Base-by-base conservation (phyloP, 2,888 invertebrate species). In the Yponomeuta malinellus region DNA sequence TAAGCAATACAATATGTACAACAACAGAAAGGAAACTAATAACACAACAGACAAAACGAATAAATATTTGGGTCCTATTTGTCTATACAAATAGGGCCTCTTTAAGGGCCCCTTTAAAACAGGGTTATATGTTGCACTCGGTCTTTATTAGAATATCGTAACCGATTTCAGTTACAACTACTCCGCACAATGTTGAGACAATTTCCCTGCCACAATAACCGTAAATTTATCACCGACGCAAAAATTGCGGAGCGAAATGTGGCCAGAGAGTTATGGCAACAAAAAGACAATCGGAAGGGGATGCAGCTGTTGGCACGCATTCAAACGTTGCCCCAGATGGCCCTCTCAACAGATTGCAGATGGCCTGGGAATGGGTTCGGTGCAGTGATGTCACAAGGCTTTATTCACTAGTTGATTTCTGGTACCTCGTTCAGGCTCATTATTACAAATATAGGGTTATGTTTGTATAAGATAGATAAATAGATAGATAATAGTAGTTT, bases 291-390 rank as follows among this genome's bases (percentile, higher is more conserved):
- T 52, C 48, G 74, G 73, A 73, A 79, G 78, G 77, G 77, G 78
- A 77, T 82, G 79, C 81, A 83, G 78, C 78, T 79, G 84, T 85
- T 89, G 88, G 89, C 89, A 87, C 72, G 78, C 73, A 79, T 87
- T 89, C 89, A 89, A 87, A 79, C 74, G 73, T 72, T 74, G 74
- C 73, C 74, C 74, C 81, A 82, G 81, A 80, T 82, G 82, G 78
- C 77, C 72, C 75, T 72, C 63, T 63, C 68, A 63, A 66, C 68
- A 71, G 71, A 59, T 59, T 59, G 15, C 52, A 59, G 52, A 59
- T 59, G 52, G 52, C 52, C 52, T 43, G 43, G 8, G 8, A 43
- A 43, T 43, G 43, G 43, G 43, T 43, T 43, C 43, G 52, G 52
- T 2, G 52, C 15, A 5, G 5, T 59, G 52, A 59, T 15, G 52